These are phyloP conservation scores for Lycorma delicatula DNA, from an alignment of 1,140 invertebrate species.

Conservation along the genomic window DNA sequence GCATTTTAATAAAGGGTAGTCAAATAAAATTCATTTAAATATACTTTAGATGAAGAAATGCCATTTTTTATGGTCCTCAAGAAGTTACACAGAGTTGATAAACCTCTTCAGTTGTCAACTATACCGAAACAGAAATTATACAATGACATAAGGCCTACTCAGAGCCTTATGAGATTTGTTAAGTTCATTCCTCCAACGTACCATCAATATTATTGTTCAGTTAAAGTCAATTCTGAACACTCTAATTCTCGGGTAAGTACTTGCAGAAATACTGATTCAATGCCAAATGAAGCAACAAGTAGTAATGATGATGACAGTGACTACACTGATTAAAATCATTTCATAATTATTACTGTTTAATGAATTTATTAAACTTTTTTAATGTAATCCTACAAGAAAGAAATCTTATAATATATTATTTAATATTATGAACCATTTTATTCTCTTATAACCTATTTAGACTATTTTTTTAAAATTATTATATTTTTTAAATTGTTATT, in stretches of 20 bases:
- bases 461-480: too few species aligned
- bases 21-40: slow-evolving; percentile 8
- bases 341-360: too few species aligned
- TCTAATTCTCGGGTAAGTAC: background rate
- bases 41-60: background rate
- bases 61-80: background rate
- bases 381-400: too few species aligned
- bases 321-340: background rate
- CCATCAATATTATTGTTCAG: background rate
- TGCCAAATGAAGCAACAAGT: background rate
- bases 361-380: too few species aligned
- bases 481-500: too few species aligned
- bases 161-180: background rate
- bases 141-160: background rate
- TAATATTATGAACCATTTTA: too few species aligned
- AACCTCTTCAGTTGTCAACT: background rate
- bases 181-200: background rate
- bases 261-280: background rate
- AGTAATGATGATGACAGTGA: background rate
- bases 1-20: background rate
- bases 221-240: background rate
- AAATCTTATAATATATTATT: too few species aligned
- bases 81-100: background rate
- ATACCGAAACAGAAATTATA: background rate
- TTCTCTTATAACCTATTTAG: too few species aligned